Evolutionary conservation across 2,113 vertebrate genomes (phyloP), one percentile per base, ranked within the genome.

Genomic region (Marcusenius ussheri): DNA sequence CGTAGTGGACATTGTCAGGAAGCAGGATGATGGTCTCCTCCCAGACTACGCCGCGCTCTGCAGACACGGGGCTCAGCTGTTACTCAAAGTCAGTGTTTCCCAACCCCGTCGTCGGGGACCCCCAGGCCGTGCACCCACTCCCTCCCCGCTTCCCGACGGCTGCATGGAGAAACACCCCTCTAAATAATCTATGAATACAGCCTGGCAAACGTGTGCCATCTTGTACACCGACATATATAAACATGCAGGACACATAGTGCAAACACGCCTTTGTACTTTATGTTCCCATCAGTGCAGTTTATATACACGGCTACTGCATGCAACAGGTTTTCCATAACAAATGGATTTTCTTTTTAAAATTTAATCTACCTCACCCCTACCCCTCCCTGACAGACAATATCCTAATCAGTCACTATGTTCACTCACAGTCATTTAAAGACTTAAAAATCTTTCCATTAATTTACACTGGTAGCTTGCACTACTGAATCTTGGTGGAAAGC

Each of bases 1-100:
- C 98, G 53, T 99, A 99, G 91, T 98, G 98, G 50, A 99, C 98
- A 0, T 99, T 99, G 94, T 99, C 98, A 66, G 98, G 98, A 89
- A 99, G 97, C 90, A 99, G 96, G 93, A 99, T 99, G 94, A 99
- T 99, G 9, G 98, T 99, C 93, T 99, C 98, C 93, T 99, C 98
- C 98, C 98, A 99, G 19, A 99, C 98, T 1, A 99, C 98, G 31
- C 98, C 98, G 91, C 98, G 98, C 92, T 99, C 98, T 99, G 95
- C 70, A 94, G 93, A 93, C n/a, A 87, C 1, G 42, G 91, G 87
- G 46, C 8, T 3, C 15, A 42, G 56, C 53, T 1, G 13, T 15
- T 9, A 35, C 85, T n/a, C 31, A 86, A 89, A 80, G 15, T 46
- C 7, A 62, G 39, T 19, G 11, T 19, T 80, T 80, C 74, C 17